A percentile compares a stretch with the other conserved stretches of the same genome.
Evolutionary conservation across 2,888 invertebrate species (phyloP).

Genomic region (Thereva nobilitata): DNA sequence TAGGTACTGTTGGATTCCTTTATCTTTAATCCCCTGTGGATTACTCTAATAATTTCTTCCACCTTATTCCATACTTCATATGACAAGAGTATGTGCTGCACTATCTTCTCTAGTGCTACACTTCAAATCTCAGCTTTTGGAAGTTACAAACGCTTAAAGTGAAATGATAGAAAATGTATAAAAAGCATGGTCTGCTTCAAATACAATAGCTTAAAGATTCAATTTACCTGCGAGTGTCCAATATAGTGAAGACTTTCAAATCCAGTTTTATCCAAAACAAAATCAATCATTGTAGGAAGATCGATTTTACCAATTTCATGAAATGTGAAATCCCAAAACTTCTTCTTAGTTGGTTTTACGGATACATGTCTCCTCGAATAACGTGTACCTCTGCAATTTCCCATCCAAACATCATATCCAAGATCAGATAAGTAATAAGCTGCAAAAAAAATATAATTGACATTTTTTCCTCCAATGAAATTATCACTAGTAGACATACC

Average conservation of each 20-base stretch:
- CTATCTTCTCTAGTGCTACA: no score
- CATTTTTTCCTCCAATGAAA: not conserved
- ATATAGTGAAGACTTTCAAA: conserved; percentile 60
- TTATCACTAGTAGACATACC: conserved; percentile 57
- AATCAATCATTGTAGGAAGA: conserved; percentile 62
- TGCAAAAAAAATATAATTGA: conserved; percentile 19
- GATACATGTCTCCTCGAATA: conserved; percentile 42
- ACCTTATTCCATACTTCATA: no score
- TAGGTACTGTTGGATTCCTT: no score
- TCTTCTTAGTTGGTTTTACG: conserved; percentile 52
- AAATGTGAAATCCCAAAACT: conserved; percentile 56
- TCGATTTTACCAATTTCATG: conserved; percentile 63
- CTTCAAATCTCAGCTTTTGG: no score
- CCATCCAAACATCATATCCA: conserved; percentile 55
- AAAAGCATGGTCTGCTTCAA: no score
- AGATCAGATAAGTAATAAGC: conserved; percentile 55
- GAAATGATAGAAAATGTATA: no score
- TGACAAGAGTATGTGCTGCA: no score
- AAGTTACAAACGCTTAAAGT: no score
- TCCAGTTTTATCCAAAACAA: conserved; percentile 55
- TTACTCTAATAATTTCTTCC: no score
- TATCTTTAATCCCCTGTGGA: no score
- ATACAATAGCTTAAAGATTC: no score
- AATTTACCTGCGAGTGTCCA: conserved; percentile 61
- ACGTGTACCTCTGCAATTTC: conserved; percentile 45